Evolutionary conservation across 2,113 vertebrate species (phyloP).

Genomic region (Eulemur rufifrons): DNA sequence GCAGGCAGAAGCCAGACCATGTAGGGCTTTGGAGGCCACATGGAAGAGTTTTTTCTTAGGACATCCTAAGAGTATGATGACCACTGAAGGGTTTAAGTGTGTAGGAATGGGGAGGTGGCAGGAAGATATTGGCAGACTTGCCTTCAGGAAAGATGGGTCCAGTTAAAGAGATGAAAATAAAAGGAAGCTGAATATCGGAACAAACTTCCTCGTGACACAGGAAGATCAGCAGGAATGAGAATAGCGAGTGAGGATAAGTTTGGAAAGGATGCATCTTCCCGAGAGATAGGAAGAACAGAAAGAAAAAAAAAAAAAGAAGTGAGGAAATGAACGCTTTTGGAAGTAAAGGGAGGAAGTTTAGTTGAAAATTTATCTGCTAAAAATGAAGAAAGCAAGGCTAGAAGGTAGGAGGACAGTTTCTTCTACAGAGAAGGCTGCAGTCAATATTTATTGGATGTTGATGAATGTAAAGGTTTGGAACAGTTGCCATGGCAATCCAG

Average conservation of each 20-base stretch:
- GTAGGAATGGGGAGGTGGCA: no score
- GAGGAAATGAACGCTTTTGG: background rate
- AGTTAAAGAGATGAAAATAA: background rate
- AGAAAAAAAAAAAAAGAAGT: background rate
- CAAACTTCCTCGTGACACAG: background rate
- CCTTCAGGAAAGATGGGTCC: background rate
- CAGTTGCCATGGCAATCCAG: background rate
- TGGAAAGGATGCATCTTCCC: background rate
- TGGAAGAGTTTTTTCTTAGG: background rate
- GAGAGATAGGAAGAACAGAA: background rate
- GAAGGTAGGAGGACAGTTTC: background rate
- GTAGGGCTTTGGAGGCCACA: background rate
- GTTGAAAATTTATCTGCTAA: background rate
- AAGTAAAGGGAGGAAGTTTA: background rate
- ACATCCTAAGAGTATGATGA: background rate
- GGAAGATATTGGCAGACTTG: background rate
- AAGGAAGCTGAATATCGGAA: background rate
- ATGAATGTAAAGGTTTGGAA: background rate
- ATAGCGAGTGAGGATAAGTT: background rate
- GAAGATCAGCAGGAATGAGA: background rate
- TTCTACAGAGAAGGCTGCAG: background rate
- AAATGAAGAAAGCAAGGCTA: background rate
- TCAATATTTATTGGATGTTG: background rate
- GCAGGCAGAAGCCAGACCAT: background rate
- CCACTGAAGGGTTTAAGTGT: background rate